Percentiles rank a stretch among this genome's conserved stretches.
These are phyloP conservation scores for Eudasyphora cyanicolor DNA, from an alignment of 2,888 invertebrate genomes.

Conservation along the genomic window DNA sequence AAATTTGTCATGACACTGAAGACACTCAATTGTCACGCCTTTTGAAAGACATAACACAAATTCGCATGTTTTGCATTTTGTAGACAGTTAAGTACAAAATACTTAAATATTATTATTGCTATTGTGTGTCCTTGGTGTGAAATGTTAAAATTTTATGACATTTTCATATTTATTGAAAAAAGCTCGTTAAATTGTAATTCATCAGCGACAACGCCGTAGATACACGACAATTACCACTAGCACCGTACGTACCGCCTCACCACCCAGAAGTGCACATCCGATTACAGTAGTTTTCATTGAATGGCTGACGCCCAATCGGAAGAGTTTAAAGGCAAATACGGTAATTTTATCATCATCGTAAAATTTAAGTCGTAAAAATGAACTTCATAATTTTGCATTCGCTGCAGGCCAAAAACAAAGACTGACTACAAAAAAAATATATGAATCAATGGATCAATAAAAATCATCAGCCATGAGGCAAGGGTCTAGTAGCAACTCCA, in stretches of 20 bases:
- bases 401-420: neutral
- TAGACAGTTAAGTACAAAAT: neutral
- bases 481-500: no score
- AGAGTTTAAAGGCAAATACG: constrained; percentile 31
- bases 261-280: neutral
- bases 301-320: neutral
- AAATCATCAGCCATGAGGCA: neutral
- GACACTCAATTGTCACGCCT: no score
- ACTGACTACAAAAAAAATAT: neutral
- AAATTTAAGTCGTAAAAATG: constrained; percentile 18
- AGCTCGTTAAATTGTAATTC: constrained; percentile 6
- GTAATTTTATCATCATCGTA: constrained; percentile 13
- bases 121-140: neutral
- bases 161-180: neutral
- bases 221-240: neutral
- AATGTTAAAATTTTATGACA: neutral
- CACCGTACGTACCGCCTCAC: neutral
- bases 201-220: neutral
- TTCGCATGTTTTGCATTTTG: no score
- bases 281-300: neutral
- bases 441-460: constrained; percentile 13
- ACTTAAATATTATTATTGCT: no score
- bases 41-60: no score
- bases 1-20: no score
- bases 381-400: constrained; percentile 23